A percentile compares a stretch with the other conserved stretches of the same genome.
Evolutionary conservation across 2,888 invertebrate genomes (phyloP).

Genomic region (Catocala nupta): DNA sequence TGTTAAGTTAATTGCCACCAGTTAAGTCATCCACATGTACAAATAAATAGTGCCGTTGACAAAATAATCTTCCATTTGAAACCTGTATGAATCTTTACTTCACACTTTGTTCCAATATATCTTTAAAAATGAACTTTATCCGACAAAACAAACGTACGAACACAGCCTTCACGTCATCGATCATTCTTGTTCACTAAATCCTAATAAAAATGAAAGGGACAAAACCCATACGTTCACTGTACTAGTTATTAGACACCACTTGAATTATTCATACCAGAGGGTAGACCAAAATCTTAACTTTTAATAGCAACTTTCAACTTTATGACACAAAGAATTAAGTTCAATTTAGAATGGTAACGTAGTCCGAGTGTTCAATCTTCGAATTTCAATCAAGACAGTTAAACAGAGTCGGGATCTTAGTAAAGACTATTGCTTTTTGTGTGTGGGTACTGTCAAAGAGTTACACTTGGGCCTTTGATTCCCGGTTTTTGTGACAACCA

Average conservation of each 20-base stretch:
- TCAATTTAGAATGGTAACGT: conserved; percentile 52
- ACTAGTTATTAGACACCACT: conserved; percentile 80
- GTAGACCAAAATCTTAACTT: conserved; percentile 75
- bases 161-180: conserved; percentile 31
- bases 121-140: too few relatives aligned
- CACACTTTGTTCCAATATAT: too few relatives aligned
- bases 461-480: conserved; percentile 34
- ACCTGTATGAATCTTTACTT: too few relatives aligned
- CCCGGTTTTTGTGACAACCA: neutral
- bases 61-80: too few relatives aligned
- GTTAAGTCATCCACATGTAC: too few relatives aligned
- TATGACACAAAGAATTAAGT: conserved; percentile 57
- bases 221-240: conserved; percentile 46
- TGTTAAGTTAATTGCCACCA: too few relatives aligned
- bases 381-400: conserved; percentile 69
- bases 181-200: conserved; percentile 47
- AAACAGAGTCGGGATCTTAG: conserved; percentile 63
- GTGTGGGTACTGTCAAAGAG: conserved; percentile 47
- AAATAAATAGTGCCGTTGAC: too few relatives aligned
- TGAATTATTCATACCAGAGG: conserved; percentile 85
- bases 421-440: conserved; percentile 62
- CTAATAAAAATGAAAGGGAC: conserved; percentile 39
- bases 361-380: conserved; percentile 49
- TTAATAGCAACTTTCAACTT: conserved; percentile 66
- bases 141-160: conserved; percentile 6